Evolutionary conservation across 1,140 invertebrate genomes (phyloP).

Genomic region (Asobara japonica): DNA sequence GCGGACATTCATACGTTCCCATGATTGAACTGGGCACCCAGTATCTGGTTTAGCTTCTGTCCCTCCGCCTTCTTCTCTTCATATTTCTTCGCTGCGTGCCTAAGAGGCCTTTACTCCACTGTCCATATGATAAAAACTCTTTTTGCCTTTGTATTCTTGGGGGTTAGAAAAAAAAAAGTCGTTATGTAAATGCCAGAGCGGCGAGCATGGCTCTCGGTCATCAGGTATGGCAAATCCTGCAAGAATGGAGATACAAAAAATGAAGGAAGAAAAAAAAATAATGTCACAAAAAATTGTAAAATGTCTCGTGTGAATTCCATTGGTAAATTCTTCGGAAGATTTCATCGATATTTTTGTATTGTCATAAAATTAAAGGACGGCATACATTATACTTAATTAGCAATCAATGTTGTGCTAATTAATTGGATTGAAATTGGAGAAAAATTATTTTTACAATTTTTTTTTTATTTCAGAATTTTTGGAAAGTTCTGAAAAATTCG

Average conservation of each 20-base stretch:
- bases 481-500: too few species aligned
- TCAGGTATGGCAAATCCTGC: neutral
- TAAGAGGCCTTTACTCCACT: slow-evolving; percentile 4
- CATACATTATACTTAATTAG: too few species aligned
- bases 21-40: slow-evolving; percentile 12
- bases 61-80: slow-evolving; percentile 40
- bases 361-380: too few species aligned
- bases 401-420: too few species aligned
- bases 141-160: slow-evolving; percentile 9
- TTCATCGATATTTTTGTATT: too few species aligned
- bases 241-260: neutral
- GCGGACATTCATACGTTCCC: slow-evolving; percentile 9
- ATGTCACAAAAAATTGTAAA: neutral
- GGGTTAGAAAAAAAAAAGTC: slow-evolving; percentile 53
- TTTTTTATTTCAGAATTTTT: too few species aligned
- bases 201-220: slow-evolving; percentile 41
- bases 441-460: too few species aligned
- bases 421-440: too few species aligned
- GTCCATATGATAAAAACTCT: slow-evolving; percentile 11
- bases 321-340: too few species aligned
- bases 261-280: slow-evolving; percentile 5
- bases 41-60: slow-evolving; percentile 49
- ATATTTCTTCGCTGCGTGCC: slow-evolving; percentile 24
- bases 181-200: slow-evolving; percentile 60
- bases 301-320: neutral